These are phyloP conservation scores for Galbula dea DNA, from an alignment of 2,113 vertebrate species.

Conservation along the genomic window DNA sequence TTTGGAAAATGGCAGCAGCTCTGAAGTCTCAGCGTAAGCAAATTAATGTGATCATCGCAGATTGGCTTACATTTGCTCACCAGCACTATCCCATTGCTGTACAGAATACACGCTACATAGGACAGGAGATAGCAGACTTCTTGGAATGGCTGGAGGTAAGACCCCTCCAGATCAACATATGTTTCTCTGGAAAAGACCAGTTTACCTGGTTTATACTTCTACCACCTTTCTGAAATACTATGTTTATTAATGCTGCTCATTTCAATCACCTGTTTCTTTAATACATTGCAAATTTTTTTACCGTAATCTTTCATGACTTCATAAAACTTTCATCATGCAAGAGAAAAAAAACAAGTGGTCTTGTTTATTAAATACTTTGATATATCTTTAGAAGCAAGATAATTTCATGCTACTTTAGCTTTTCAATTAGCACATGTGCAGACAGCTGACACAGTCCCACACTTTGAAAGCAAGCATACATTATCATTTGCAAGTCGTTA, in stretches of 20 bases:
- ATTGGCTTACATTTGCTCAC: conserved; percentile 86
- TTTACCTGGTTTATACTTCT: not conserved
- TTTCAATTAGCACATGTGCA: not conserved
- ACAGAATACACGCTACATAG: conserved; percentile 81
- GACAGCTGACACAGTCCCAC: not conserved
- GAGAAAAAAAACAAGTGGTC: not conserved
- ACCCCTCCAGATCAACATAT: not conserved
- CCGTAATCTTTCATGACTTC: not conserved
- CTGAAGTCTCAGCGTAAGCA: conserved; percentile 74
- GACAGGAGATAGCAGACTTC: conserved; percentile 84
- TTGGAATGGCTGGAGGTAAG: conserved; percentile 87
- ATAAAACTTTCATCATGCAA: not conserved
- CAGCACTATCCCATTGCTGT: conserved; percentile 85
- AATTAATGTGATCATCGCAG: conserved; percentile 81
- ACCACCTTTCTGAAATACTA: not conserved
- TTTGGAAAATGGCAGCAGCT: conserved; percentile 76
- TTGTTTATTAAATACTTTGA: not conserved
- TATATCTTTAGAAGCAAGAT: not conserved
- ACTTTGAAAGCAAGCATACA: not conserved
- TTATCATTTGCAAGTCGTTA: not conserved
- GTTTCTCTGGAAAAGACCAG: not conserved
- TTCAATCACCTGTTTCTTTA: not conserved
- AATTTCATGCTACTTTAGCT: not conserved
- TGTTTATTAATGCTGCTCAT: not conserved
- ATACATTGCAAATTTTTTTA: not conserved